Base-by-base conservation (phyloP, 2,113 vertebrate species). In the Chlamydotis undulata region DNA sequence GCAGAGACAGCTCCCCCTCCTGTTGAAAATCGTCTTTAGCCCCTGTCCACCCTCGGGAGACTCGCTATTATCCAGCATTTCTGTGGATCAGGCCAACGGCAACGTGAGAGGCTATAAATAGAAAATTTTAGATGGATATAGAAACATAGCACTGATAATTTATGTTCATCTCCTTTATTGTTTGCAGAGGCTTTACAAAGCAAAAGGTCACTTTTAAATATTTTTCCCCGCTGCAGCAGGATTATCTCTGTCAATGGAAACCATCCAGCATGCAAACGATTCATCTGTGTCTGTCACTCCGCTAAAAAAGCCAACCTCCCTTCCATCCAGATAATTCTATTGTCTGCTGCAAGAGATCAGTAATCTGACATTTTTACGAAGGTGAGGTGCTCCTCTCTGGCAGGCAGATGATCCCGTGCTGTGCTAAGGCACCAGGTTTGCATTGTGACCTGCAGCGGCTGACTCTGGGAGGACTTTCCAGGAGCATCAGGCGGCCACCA, bases 1-100 rank as follows among this genome's bases (percentile, higher is more conserved):
- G 95, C 96, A 91, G 83, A 76, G 29, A 89, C 80, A 87, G 93
- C 93, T 94, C 95, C 95, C 95, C 47, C 95, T 96, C 91, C 93
- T 87, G 95, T 23, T 67, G 41, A 39, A 92, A 89, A 75, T 18
- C n/a, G 47, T 67, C 69, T 84, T 84, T 43, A 94, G 83, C 93
- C 91, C 93, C 80, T 28, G 1, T 11, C 69, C 83, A 39, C 64
- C 71, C 25, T 3, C 3, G n/a, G 59, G 80, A 92, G 19, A 43
- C 2, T 15, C 39, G 1, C 69, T 49, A 0, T 39, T 25, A 19
- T 21, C 21, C 55, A 45, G 41, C 28, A 29, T 70, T 83, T 67
- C 4, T 31, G 37, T 24, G 31, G 55, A 74, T 67, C 41, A 37
- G 52, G 33, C 24, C 47, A 2, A 1, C 3, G 4, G 21, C 24